phyloP scores from a whole-genome alignment of 2,113 vertebrate species.

The Neogale vison region DNA sequence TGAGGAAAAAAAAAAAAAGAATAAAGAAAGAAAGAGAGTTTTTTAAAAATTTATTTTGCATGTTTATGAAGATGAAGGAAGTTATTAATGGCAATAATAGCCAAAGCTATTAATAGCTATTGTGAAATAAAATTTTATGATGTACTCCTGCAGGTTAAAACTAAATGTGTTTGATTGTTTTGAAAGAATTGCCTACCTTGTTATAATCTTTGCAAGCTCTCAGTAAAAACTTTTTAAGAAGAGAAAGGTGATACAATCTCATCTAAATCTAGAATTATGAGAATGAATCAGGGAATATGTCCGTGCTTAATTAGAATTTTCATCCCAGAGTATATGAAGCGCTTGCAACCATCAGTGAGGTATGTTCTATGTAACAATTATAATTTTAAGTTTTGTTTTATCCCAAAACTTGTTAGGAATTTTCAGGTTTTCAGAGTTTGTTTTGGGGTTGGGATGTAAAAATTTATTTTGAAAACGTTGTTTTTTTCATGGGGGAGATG shows the following conservation, averaged over 20 bases:
- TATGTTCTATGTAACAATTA: background rate
- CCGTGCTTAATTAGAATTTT: background rate
- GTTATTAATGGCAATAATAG: conserved; percentile 67
- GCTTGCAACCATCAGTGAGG: background rate
- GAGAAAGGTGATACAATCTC: conserved; percentile 18
- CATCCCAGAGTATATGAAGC: background rate
- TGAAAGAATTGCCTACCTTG: conserved; percentile 16
- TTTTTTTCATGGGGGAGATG: background rate
- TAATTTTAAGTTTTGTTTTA: conserved; percentile 30
- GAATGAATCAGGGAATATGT: conserved; percentile 18
- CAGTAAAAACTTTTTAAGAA: conserved; percentile 2
- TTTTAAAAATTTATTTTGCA: background rate
- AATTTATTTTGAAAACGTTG: background rate
- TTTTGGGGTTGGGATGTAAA: background rate
- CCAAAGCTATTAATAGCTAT: conserved; percentile 56
- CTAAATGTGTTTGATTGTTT: conserved; percentile 56
- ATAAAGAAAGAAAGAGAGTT: background rate
- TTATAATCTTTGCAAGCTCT: conserved; percentile 48
- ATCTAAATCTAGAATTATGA: background rate
- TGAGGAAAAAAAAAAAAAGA: background rate
- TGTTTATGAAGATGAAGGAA: conserved; percentile 35
- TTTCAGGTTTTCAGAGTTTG: background rate
- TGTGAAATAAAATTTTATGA: conserved; percentile 56
- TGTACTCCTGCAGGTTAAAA: conserved; percentile 32
- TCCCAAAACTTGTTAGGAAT: background rate